Base-by-base conservation (phyloP, 2,797 vertebrate species). In the Merluccius polli region DNA sequence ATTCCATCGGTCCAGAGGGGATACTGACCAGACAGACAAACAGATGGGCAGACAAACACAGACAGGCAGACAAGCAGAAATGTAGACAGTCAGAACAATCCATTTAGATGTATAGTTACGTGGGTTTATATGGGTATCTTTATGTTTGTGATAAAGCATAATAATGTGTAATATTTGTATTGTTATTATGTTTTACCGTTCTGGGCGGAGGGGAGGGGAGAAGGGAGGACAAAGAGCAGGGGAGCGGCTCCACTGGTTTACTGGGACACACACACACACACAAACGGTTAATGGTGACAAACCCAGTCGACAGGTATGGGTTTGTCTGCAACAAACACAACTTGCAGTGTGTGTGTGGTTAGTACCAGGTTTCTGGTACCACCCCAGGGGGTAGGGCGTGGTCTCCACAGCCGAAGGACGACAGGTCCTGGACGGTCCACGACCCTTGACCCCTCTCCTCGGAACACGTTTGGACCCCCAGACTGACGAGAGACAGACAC, bases 311-410 rank as follows among this genome's bases (percentile, higher is more conserved):
- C n/a, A 18, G 16, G 18, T 48, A 48, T 48, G 8, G 52, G 9
- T 63, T 63, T 27, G n/a, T 12, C 1, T 63, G 7, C 10, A 24
- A 63, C 52, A n/a, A n/a, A n/a, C n/a, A n/a, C n/a, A n/a, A n/a
- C n/a, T n/a, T n/a, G n/a, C n/a, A 4, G 38, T 41, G 38, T 41
- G 41, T 44, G 41, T 44, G 13, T n/a, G 13, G 0, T 7, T 81
- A 86, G 81, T 84, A 98, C 97, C 94, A 59, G 96, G 95, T 77
- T 97, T 98, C 90, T 95, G 93, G 89, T 97, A 98, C 97, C 97
- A 98, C 72, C 97, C 97, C 0, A 97, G 95, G 0, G 97, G 97
- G 36, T 95, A 91, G 0, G 93, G 92, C 9, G 70, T 80, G 29
- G 85, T 88, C 79, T 91, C 87, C 0, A 88, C 84, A 44, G 84